phyloP scores from a whole-genome alignment of 2,113 vertebrate species.

The Suncus etruscus region DNA sequence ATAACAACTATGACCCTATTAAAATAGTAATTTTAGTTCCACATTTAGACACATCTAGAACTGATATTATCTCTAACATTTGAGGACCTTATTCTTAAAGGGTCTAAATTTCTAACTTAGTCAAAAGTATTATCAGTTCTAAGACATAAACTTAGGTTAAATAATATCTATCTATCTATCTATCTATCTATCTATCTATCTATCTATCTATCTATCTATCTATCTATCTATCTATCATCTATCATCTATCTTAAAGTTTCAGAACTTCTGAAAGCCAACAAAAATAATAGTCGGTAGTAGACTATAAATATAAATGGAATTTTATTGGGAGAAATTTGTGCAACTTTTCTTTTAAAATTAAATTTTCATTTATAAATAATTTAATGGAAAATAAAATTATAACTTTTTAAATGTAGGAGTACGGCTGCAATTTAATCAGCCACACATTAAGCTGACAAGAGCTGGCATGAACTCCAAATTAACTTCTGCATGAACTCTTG shows the following conservation, averaged over 20 bases:
- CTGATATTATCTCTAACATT: not conserved
- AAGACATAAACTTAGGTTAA: not conserved
- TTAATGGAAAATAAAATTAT: constrained; percentile 36
- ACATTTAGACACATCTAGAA: not conserved
- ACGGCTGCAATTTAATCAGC: no score
- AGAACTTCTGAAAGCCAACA: constrained; percentile 9
- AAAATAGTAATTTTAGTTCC: not conserved
- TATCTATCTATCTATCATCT: no score
- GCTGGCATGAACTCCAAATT: no score
- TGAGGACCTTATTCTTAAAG: not conserved
- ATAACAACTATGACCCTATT: not conserved
- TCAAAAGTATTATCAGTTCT: not conserved
- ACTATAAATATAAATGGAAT: constrained; percentile 19
- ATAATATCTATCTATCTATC: no score
- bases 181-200: no score
- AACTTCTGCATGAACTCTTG: no score
- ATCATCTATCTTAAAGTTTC: constrained; percentile 1
- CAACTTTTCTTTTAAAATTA: constrained; percentile 10
- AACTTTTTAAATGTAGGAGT: not conserved
- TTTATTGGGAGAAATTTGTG: not conserved
- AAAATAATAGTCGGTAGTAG: not conserved
- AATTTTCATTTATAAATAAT: constrained; percentile 22
- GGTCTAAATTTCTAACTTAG: not conserved
- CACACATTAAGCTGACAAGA: no score
- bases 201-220: no score